Percentiles rank a stretch among this genome's conserved stretches.
Evolutionary conservation across 1,140 invertebrate species (phyloP).

Genomic region (Brachionus calyciflorus): DNA sequence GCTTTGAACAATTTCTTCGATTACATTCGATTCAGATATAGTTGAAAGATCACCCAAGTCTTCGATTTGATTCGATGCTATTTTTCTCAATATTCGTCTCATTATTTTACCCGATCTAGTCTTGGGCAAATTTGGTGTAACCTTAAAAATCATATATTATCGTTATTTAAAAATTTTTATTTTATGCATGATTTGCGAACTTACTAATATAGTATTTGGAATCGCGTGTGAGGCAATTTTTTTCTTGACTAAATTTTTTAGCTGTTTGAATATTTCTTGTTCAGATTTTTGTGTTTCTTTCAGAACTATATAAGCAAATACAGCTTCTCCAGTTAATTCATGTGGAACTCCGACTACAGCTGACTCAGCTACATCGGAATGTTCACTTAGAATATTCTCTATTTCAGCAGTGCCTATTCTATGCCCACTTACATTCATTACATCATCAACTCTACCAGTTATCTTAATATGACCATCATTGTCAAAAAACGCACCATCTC

Average conservation of each 20-base stretch:
- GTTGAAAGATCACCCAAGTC: slow-evolving; percentile 90
- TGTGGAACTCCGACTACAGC: slow-evolving; percentile 64
- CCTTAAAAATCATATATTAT: slow-evolving; percentile 47
- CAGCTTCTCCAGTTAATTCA: slow-evolving; percentile 62
- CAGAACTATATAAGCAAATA: slow-evolving; percentile 60
- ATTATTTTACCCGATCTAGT: slow-evolving; percentile 63
- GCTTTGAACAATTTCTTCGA: slow-evolving; percentile 57
- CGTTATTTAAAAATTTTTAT: background rate
- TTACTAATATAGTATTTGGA: slow-evolving; percentile 56
- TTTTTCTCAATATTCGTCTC: slow-evolving; percentile 60
- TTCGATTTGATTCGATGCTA: slow-evolving; percentile 54
- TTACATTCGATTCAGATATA: slow-evolving; percentile 79
- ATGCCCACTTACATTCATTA: slow-evolving; percentile 55
- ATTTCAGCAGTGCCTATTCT: slow-evolving; percentile 64
- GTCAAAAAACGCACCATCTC: slow-evolving; percentile 61
- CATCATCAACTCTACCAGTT: slow-evolving; percentile 64
- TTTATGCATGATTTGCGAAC: background rate
- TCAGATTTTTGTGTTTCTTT: slow-evolving; percentile 49
- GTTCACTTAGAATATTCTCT: slow-evolving; percentile 61
- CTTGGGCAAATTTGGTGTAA: slow-evolving; percentile 57
- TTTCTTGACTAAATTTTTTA: slow-evolving; percentile 52
- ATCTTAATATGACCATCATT: slow-evolving; percentile 60
- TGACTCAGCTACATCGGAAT: slow-evolving; percentile 59
- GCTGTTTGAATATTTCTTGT: slow-evolving; percentile 51
- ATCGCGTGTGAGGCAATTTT: slow-evolving; percentile 57